Conservation (phyloP, 23 tunicate species). For the Ascidia mentula region DNA sequence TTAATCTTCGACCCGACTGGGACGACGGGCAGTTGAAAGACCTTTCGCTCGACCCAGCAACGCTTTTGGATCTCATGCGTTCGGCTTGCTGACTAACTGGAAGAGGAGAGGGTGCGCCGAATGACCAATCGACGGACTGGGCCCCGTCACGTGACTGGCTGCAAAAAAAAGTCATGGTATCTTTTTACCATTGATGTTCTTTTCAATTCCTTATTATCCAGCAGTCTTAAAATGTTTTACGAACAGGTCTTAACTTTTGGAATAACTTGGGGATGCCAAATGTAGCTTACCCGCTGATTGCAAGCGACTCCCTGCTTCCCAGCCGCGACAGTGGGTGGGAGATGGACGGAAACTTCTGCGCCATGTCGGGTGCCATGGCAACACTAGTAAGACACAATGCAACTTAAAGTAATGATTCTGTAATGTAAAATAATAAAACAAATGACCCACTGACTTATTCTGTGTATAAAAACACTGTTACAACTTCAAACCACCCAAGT, state of each 20-base stretch:
- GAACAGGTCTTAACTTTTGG: too few species aligned
- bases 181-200: background rate
- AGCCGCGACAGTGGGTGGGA: constrained; percentile 88
- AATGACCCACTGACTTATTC: too few species aligned
- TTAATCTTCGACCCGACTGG: constrained; percentile 19
- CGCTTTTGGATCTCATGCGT: constrained; percentile 34
- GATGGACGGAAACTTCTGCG: constrained; percentile 65
- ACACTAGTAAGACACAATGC: too few species aligned
- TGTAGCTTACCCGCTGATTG: constrained; percentile 68
- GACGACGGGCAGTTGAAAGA: background rate
- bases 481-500: too few species aligned
- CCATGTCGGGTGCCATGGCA: constrained; percentile 37
- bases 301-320: constrained; percentile 69
- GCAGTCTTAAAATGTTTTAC: background rate
- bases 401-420: too few species aligned
- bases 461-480: too few species aligned
- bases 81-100: background rate
- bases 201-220: too few species aligned
- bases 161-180: background rate
- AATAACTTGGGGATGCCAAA: too few species aligned
- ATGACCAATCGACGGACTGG: constrained; percentile 58
- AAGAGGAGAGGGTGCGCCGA: constrained; percentile 22
- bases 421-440: too few species aligned
- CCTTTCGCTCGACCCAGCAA: constrained; percentile 38
- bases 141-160: constrained; percentile 59